Evolutionary conservation across 2,113 vertebrate genomes (phyloP).

Genomic region (Oncorhynchus tshawytscha): DNA sequence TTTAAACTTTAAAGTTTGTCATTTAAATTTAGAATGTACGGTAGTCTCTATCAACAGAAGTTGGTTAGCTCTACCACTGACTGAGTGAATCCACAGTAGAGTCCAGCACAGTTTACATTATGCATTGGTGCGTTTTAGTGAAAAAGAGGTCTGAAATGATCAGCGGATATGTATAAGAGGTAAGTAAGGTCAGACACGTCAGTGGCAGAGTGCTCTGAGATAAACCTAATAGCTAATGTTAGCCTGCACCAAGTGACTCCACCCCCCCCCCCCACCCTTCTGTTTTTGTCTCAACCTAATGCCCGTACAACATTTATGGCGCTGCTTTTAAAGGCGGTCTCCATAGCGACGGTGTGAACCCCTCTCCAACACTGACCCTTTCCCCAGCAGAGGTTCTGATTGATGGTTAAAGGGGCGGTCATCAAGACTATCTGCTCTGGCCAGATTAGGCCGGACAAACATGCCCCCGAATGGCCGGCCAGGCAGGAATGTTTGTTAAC

Average conservation of each 20-base stretch:
- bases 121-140: neutral
- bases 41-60: neutral
- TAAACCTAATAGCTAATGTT: too few species aligned
- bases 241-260: constrained; percentile 18
- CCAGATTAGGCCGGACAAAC: constrained; percentile 78
- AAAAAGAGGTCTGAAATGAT: neutral
- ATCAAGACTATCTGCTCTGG: constrained; percentile 77
- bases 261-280: constrained; percentile 34
- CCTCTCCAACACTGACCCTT: constrained; percentile 43
- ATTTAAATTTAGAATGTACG: neutral
- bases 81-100: neutral
- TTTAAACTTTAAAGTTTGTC: neutral
- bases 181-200: neutral
- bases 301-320: constrained; percentile 61
- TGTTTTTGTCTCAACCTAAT: constrained; percentile 61
- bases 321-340: constrained; percentile 73
- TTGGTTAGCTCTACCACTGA: neutral
- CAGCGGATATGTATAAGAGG: neutral
- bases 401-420: constrained; percentile 68
- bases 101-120: neutral
- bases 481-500: constrained; percentile 53
- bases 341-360: constrained; percentile 72
- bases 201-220: too few species aligned
- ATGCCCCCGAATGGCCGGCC: constrained; percentile 43
- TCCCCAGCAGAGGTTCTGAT: constrained; percentile 68